Conservation (phyloP, 2,797 vertebrate species). For the Coracias cyanogaster region DNA sequence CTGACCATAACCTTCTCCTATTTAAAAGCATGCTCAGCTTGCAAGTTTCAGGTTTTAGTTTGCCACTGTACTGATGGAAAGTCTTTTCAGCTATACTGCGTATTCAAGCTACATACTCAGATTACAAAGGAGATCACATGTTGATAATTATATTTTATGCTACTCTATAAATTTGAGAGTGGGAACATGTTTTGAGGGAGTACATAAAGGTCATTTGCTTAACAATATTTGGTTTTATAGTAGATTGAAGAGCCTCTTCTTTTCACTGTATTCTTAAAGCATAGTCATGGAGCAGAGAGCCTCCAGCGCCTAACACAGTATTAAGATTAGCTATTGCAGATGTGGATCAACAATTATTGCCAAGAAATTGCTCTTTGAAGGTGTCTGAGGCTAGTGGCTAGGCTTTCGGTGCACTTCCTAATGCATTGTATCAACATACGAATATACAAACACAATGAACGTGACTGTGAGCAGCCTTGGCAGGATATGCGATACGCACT, state of each 20-base stretch:
- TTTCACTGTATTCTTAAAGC: not conserved
- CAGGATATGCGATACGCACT: not conserved
- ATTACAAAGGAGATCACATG: not conserved
- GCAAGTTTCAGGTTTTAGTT: not conserved
- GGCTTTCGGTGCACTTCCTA: not conserved
- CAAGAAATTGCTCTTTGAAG: not conserved
- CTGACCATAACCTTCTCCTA: not conserved
- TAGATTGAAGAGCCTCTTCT: not conserved
- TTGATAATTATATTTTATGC: conserved; percentile 56
- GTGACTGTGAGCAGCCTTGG: not conserved
- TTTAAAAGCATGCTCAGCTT: not conserved
- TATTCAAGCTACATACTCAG: not conserved
- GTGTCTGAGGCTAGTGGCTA: not conserved
- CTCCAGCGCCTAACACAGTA: not conserved
- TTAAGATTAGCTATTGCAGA: not conserved
- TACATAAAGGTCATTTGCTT: not conserved
- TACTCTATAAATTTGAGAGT: not conserved
- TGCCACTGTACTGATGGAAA: not conserved
- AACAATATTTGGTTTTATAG: conserved; percentile 5
- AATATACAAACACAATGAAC: not conserved
- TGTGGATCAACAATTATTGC: not conserved
- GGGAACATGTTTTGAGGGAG: not conserved
- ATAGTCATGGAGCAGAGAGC: not conserved
- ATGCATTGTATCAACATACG: not conserved
- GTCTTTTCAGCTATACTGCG: not conserved